Percentiles rank a stretch among this genome's conserved stretches.
phyloP scores from a whole-genome alignment of 2,797 vertebrate species.

The Hyperoplus immaculatus region DNA sequence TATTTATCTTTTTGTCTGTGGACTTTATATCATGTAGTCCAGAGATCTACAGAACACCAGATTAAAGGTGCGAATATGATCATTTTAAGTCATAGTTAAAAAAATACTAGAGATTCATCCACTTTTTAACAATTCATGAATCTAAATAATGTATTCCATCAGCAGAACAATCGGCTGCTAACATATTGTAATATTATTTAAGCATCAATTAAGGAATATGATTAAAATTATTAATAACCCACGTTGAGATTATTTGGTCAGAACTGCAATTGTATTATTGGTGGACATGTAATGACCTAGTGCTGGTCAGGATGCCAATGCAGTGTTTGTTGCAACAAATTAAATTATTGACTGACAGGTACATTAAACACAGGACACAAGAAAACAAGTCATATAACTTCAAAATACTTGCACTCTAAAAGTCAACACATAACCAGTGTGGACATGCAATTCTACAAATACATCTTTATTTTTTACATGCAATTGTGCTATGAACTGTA shows the following conservation, averaged over 20 bases:
- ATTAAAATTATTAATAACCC: constrained; percentile 56
- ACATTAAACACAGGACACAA: constrained; percentile 20
- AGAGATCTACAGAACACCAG: too few relatives aligned
- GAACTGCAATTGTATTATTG: constrained; percentile 40
- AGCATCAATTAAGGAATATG: constrained; percentile 18
- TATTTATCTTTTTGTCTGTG: background rate
- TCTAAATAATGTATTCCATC: background rate
- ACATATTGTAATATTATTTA: background rate
- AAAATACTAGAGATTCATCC: background rate
- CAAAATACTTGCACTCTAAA: constrained; percentile 11
- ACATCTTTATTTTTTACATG: background rate
- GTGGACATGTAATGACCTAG: constrained; percentile 8
- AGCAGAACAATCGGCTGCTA: background rate
- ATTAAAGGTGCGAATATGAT: background rate
- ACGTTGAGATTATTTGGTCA: constrained; percentile 30
- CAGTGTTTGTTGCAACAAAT: constrained; percentile 53
- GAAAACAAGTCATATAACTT: constrained; percentile 17
- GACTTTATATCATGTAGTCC: background rate
- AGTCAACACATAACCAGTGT: background rate
- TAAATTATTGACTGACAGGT: constrained; percentile 41
- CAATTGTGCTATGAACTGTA: background rate
- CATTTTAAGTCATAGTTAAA: background rate
- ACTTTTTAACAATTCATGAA: too few relatives aligned
- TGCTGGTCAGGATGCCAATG: constrained; percentile 23
- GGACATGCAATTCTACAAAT: background rate